A percentile compares a stretch with the other conserved stretches of the same genome.
phyloP scores from a whole-genome alignment of 2,797 vertebrate species.

The Natrix natrix region DNA sequence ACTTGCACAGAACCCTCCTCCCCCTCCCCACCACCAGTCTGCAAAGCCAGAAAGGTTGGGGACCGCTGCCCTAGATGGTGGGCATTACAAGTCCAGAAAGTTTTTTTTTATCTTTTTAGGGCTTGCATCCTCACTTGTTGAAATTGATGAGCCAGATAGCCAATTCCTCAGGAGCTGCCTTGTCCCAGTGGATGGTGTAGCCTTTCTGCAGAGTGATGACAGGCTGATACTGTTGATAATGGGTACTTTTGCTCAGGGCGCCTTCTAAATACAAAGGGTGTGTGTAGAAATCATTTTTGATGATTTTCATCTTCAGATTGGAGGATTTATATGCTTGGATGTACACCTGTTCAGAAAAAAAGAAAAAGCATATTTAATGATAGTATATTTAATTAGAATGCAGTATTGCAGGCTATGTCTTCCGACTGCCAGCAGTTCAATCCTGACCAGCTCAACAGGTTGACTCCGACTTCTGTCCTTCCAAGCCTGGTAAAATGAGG shows the following conservation, averaged over 20 bases:
- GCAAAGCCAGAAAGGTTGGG: background rate
- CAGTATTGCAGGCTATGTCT: background rate
- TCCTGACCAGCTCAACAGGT: background rate
- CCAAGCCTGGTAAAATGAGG: background rate
- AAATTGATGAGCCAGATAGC: conserved; percentile 97
- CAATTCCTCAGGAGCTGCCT: conserved; percentile 85
- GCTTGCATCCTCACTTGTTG: conserved; percentile 81
- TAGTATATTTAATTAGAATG: background rate
- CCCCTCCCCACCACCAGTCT: background rate
- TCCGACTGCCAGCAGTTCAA: background rate
- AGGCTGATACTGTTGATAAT: conserved; percentile 98
- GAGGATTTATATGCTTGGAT: conserved; percentile 88
- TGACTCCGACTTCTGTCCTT: background rate
- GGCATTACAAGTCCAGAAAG: conserved; percentile 38
- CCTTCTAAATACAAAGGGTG: conserved; percentile 84
- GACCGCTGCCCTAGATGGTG: background rate
- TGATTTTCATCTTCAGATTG: conserved; percentile 85
- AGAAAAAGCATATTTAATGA: background rate
- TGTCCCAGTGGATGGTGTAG: conserved; percentile 96
- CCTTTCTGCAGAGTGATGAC: conserved; percentile 87
- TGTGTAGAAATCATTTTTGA: conserved; percentile 86
- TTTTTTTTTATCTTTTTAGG: background rate
- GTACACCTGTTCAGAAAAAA: conserved; percentile 80
- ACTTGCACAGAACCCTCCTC: background rate
- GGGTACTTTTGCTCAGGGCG: conserved; percentile 86